phyloP scores from a whole-genome alignment of 2,113 vertebrate species.

The Centrocercus urophasianus region DNA sequence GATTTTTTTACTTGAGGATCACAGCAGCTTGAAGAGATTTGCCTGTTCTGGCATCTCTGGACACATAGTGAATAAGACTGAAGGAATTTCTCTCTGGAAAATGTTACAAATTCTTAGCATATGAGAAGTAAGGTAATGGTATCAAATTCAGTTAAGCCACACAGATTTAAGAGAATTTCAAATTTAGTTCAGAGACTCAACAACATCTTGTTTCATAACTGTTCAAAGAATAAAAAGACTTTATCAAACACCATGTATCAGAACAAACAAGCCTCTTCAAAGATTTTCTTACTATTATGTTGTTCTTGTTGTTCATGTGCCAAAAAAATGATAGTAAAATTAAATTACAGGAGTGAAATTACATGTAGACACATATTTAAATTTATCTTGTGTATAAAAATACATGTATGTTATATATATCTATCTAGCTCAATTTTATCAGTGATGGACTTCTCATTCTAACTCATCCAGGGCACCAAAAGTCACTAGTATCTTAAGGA shows the following conservation, averaged over 20 bases:
- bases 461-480: background rate
- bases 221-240: background rate
- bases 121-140: background rate
- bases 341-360: background rate
- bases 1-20: background rate
- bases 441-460: background rate
- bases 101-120: background rate
- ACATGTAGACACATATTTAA: background rate
- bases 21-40: background rate
- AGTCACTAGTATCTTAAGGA: background rate
- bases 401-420: background rate
- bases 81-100: constrained; percentile 35
- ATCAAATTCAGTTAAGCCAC: constrained; percentile 7
- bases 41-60: background rate
- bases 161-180: constrained; percentile 21
- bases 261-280: background rate
- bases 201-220: background rate
- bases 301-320: background rate
- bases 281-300: background rate
- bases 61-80: background rate
- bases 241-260: background rate
- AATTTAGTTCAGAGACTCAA: background rate
- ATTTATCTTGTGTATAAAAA: background rate
- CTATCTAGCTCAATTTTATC: background rate
- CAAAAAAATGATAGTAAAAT: background rate